These are phyloP conservation scores for Mechanitis mazaeus DNA, from an alignment of 2,888 invertebrate genomes.

Conservation along the genomic window DNA sequence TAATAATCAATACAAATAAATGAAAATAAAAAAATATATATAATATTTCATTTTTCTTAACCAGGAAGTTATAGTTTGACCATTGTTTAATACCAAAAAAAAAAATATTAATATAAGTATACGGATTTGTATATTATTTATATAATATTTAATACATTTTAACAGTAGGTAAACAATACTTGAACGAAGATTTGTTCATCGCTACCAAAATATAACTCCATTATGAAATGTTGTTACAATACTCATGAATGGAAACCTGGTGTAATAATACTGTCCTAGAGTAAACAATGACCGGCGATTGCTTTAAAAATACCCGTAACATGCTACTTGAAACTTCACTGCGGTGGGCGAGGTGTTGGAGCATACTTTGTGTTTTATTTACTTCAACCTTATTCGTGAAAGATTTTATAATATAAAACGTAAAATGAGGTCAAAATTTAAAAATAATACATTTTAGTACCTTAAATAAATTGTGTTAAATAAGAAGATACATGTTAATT, in stretches of 20 bases:
- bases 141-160: no score
- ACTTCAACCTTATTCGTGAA: neutral
- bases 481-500: no score
- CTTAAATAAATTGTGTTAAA: no score
- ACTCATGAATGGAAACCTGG: slow-evolving; percentile 23
- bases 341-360: slow-evolving; percentile 59
- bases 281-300: slow-evolving; percentile 61
- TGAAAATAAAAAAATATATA: no score
- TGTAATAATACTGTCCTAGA: slow-evolving; percentile 61
- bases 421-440: neutral
- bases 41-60: no score
- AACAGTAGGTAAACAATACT: no score
- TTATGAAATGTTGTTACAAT: slow-evolving; percentile 26
- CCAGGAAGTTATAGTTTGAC: no score
- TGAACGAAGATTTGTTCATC: neutral
- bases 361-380: slow-evolving; percentile 18
- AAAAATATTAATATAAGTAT: no score
- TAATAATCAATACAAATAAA: no score
- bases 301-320: slow-evolving; percentile 59
- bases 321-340: slow-evolving; percentile 61
- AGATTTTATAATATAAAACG: neutral
- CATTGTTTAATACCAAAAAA: no score
- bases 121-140: no score
- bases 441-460: no score
- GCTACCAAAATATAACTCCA: neutral